Base-by-base conservation (phyloP, 2,888 invertebrate species). In the Creontiades dilutus region DNA sequence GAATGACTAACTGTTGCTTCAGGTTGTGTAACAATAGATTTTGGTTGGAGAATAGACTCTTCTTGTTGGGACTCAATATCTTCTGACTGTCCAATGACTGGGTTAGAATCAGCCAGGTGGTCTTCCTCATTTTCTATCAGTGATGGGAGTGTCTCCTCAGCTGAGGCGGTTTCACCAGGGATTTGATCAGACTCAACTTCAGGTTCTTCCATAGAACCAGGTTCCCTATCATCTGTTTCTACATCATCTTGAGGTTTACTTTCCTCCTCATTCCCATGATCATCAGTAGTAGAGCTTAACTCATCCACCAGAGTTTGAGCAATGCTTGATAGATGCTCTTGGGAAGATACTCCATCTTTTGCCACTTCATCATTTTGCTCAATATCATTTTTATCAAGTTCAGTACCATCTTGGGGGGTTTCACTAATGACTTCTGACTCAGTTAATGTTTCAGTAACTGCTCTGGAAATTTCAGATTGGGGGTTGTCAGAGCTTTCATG, bases 261-360 rank as follows among this genome's bases (percentile, higher is more conserved):
- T 5, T 23, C 23, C 23, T 13, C 68, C 1, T 52, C 52, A 52
- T 7, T 12, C 14, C 3, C 52, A 16, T 11, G 52, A 68, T 23
- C 68, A 11, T 11, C 48, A 0, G 81, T 46, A 12, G 82, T 52
- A 52, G 86, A 75, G 75, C 86, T 86, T 16, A 86, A 27, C 46
- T 86, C 86, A 47, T 86, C 47, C 19, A 86, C 86, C 19, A 86
- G 27, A n/a, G 48, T 85, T 55, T 85, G 27, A 13, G 85, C 85
- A 27, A 85, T 27, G 85, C 85, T 85, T 55, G 52, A 55, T 9
- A 85, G 57, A 28, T 85, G 57, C 37, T 85, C 85, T n/a, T 55
- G 55, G 0, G 7, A 4, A 23, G 68, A 12, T 13, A 68, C 13
- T 5, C 2, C 37, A 37, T 37, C 37, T 7, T 52, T 16, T 52